These are phyloP conservation scores for Digitonthophagus gazella DNA, from an alignment of 2,888 invertebrate genomes.

Conservation along the genomic window DNA sequence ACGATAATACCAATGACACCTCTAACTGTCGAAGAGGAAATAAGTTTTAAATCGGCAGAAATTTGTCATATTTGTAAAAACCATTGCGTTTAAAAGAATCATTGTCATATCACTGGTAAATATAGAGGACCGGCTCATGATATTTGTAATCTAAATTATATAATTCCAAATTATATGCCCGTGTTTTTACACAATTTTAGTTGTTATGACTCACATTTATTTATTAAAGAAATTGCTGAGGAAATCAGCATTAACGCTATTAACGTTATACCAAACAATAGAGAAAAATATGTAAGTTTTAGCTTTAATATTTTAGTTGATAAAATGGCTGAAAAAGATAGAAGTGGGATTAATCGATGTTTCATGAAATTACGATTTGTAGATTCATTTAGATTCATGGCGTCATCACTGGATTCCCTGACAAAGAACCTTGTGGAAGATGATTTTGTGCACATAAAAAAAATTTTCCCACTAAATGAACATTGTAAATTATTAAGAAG, in stretches of 20 bases:
- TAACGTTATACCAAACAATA: no score
- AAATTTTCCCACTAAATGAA: not conserved
- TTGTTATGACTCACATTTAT: no score
- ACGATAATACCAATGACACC: no score
- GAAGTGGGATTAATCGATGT: conserved; percentile 18
- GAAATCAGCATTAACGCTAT: conserved; percentile 30
- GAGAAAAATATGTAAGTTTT: conserved; percentile 41
- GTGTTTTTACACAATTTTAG: conserved; percentile 36
- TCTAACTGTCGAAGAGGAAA: conserved; percentile 3
- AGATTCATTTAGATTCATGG: conserved; percentile 35
- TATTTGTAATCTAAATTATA: conserved; percentile 34
- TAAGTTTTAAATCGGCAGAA: conserved; percentile 3
- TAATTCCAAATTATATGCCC: conserved; percentile 30
- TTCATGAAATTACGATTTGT: conserved; percentile 30
- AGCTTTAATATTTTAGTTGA: conserved; percentile 32
- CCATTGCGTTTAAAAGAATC: not conserved
- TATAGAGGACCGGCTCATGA: conserved; percentile 36
- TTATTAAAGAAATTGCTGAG: conserved; percentile 36
- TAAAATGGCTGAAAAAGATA: conserved; percentile 8
- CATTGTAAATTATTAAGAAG: conserved; percentile 6
- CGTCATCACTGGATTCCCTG: conserved; percentile 33
- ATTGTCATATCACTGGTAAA: conserved; percentile 31
- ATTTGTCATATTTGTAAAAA: conserved; percentile 25
- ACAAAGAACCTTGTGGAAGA: conserved; percentile 29
- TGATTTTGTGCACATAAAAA: conserved; percentile 30